Evolutionary conservation across 2,888 invertebrate genomes (phyloP).

Genomic region (Diplazon laetatorius): DNA sequence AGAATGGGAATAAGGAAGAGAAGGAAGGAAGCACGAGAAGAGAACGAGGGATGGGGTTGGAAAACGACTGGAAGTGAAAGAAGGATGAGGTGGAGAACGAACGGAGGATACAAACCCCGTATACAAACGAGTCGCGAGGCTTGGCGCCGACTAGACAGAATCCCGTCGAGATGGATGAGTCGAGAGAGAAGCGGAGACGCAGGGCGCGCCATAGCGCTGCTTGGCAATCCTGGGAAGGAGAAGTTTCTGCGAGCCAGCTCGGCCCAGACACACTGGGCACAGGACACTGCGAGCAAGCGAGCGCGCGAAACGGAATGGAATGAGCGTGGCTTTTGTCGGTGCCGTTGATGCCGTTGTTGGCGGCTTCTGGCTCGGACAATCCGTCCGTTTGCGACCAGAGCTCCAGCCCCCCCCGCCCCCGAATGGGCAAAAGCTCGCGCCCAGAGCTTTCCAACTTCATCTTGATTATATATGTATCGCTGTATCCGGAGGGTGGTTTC

Average conservation of each 20-base stretch:
- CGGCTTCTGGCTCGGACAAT: slow-evolving; percentile 62
- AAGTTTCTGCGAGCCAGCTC: slow-evolving; percentile 7
- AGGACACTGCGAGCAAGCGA: slow-evolving; percentile 47
- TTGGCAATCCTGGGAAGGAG: slow-evolving; percentile 55
- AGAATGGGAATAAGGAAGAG: slow-evolving; percentile 45
- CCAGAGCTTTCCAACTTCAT: slow-evolving; percentile 61
- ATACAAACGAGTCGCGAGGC: slow-evolving; percentile 65
- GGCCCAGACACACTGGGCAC: slow-evolving; percentile 14
- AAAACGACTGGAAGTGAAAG: slow-evolving; percentile 36
- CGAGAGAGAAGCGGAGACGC: slow-evolving; percentile 52
- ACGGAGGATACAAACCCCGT: slow-evolving; percentile 59
- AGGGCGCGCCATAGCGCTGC: slow-evolving; percentile 50
- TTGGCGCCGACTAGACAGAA: slow-evolving; percentile 69
- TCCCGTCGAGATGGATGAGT: slow-evolving; percentile 64
- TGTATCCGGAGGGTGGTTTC: slow-evolving; percentile 52
- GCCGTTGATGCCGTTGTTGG: slow-evolving; percentile 56
- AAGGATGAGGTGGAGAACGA: background rate
- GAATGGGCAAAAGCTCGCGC: slow-evolving; percentile 29
- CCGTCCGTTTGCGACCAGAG: slow-evolving; percentile 53
- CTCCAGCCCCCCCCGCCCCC: slow-evolving; percentile 4
- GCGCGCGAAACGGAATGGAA: slow-evolving; percentile 59
- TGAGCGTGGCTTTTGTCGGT: slow-evolving; percentile 43
- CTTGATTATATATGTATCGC: slow-evolving; percentile 59
- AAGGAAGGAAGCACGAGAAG: slow-evolving; percentile 38
- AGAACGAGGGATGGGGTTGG: slow-evolving; percentile 4